Percentiles rank a stretch among this genome's conserved stretches.
These are phyloP conservation scores for Ricordea florida DNA, from an alignment of 92 coral and sea anemone species.

Conservation along the genomic window DNA sequence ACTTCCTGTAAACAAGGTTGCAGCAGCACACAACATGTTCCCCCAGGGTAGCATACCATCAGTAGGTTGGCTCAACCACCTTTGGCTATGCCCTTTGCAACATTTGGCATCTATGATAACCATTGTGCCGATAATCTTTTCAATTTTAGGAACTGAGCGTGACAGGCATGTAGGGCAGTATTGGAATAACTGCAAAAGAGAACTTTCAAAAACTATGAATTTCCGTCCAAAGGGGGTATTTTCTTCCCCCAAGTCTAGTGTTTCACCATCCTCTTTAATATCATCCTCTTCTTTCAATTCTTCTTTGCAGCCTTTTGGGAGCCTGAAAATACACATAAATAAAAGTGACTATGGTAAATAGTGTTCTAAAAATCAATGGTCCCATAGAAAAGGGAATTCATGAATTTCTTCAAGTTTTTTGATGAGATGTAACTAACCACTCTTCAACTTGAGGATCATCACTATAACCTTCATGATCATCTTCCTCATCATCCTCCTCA, in stretches of 20 bases:
- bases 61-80: slow-evolving; percentile 25
- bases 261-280: neutral
- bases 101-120: slow-evolving; percentile 31
- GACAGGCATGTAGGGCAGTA: slow-evolving; percentile 26
- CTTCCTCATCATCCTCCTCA: slow-evolving; percentile 24
- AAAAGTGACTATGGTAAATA: too few species aligned
- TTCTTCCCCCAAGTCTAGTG: neutral
- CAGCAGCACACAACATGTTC: slow-evolving; percentile 40
- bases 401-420: too few species aligned
- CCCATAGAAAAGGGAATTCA: too few species aligned
- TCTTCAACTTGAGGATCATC: too few species aligned
- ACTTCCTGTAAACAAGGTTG: slow-evolving; percentile 43
- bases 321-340: too few species aligned
- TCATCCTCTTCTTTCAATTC: too few species aligned
- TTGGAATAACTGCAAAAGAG: slow-evolving; percentile 33
- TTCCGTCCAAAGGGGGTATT: slow-evolving; percentile 29
- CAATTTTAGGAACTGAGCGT: slow-evolving; percentile 8
- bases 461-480: too few species aligned
- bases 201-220: slow-evolving; percentile 40
- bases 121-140: slow-evolving; percentile 17
- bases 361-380: too few species aligned
- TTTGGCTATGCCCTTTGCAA: slow-evolving; percentile 17
- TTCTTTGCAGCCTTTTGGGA: neutral
- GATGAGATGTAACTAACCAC: too few species aligned
- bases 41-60: slow-evolving; percentile 45